Evolutionary conservation across 2,113 vertebrate species (phyloP).

Genomic region (Crotalus viridis): DNA sequence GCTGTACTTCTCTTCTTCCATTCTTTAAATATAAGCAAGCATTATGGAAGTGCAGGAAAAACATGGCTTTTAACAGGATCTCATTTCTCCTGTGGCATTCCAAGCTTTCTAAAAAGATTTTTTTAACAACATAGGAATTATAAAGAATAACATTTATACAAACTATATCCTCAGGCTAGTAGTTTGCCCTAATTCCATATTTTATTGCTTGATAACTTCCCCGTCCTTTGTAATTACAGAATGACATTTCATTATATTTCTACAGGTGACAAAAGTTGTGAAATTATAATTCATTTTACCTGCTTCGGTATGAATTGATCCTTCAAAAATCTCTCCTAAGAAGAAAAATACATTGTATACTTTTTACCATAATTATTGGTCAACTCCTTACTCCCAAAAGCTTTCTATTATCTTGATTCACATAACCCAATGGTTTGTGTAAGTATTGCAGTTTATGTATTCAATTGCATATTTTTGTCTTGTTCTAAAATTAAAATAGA

Average conservation of each 20-base stretch:
- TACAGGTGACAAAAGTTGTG: neutral
- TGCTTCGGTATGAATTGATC: constrained; percentile 9
- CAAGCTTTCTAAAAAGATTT: constrained; percentile 32
- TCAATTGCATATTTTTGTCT: neutral
- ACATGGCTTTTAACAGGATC: constrained; percentile 49
- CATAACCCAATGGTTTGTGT: neutral
- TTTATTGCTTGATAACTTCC: constrained; percentile 59
- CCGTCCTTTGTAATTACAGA: constrained; percentile 54
- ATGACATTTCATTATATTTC: constrained; percentile 52
- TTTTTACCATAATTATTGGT: constrained; percentile 18
- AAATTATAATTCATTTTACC: constrained; percentile 11
- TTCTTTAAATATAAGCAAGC: constrained; percentile 67
- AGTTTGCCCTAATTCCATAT: constrained; percentile 62
- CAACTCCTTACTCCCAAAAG: neutral
- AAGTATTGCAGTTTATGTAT: neutral
- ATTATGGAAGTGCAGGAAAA: constrained; percentile 60
- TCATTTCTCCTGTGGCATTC: constrained; percentile 55
- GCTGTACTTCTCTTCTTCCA: constrained; percentile 46
- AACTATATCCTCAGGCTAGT: constrained; percentile 54
- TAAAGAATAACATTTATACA: constrained; percentile 58
- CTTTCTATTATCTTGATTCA: neutral
- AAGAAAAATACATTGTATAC: constrained; percentile 48
- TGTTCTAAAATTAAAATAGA: neutral
- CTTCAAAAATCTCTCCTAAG: constrained; percentile 26
- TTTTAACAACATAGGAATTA: constrained; percentile 55